These are phyloP conservation scores for Onychorhynchus coronatus DNA, from an alignment of 2,113 vertebrate genomes.

Conservation along the genomic window DNA sequence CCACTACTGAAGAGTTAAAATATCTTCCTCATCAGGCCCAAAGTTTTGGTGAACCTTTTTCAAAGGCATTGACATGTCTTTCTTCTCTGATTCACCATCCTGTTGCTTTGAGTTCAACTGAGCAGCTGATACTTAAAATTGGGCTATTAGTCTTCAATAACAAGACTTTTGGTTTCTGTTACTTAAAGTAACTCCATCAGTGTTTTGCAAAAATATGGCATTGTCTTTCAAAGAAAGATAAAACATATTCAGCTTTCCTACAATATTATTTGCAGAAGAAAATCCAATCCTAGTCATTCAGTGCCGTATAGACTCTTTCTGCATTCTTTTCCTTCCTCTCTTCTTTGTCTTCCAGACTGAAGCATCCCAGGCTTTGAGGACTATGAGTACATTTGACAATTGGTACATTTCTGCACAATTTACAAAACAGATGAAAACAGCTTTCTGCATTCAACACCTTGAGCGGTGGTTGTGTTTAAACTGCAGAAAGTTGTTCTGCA, in stretches of 20 bases:
- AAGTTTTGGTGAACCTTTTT: background rate
- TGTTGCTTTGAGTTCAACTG: background rate
- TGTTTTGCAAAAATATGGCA: background rate
- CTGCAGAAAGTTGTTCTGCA: background rate
- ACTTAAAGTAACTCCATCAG: background rate
- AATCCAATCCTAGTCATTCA: background rate
- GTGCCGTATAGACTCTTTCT: background rate
- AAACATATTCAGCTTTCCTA: background rate
- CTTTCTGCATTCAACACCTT: background rate
- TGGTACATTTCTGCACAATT: background rate
- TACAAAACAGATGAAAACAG: background rate
- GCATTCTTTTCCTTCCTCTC: background rate
- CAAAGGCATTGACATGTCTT: background rate
- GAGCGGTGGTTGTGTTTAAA: background rate
- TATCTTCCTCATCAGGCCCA: background rate
- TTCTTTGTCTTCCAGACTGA: background rate
- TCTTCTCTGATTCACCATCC: background rate
- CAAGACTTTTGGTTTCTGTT: background rate
- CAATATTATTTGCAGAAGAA: background rate
- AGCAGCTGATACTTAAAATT: background rate
- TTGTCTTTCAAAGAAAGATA: background rate
- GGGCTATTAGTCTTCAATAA: background rate
- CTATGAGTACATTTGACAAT: background rate
- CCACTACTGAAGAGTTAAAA: background rate
- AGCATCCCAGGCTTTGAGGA: background rate